phyloP scores from a whole-genome alignment of 2,888 invertebrate genomes.

The Amorpha juglandis region DNA sequence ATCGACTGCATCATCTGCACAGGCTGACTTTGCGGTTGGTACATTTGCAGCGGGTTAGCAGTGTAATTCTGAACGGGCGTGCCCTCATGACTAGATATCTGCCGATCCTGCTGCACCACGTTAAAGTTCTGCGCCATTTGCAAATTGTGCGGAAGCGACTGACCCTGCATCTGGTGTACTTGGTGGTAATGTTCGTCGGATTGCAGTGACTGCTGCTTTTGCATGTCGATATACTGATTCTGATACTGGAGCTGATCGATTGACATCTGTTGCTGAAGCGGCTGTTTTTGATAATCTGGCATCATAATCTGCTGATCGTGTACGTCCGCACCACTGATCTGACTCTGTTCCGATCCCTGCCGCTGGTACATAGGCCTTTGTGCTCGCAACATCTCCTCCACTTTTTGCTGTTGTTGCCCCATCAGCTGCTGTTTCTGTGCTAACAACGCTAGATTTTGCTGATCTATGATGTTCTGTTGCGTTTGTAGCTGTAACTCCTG shows the following conservation, averaged over 20 bases:
- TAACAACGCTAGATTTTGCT: slow-evolving; percentile 79
- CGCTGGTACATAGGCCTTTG: slow-evolving; percentile 74
- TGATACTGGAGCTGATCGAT: slow-evolving; percentile 70
- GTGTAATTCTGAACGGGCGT: slow-evolving; percentile 78
- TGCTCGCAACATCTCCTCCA: slow-evolving; percentile 67
- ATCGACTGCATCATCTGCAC: slow-evolving; percentile 57
- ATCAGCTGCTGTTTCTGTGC: slow-evolving; percentile 80
- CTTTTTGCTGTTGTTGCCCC: slow-evolving; percentile 81
- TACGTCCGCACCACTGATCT: slow-evolving; percentile 65
- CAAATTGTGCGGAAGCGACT: slow-evolving; percentile 73
- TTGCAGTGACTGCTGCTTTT: slow-evolving; percentile 63
- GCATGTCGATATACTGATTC: slow-evolving; percentile 59
- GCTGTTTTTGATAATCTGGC: slow-evolving; percentile 64
- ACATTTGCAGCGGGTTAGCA: slow-evolving; percentile 77
- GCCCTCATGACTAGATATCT: slow-evolving; percentile 82
- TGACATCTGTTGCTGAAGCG: slow-evolving; percentile 70
- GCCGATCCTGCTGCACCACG: slow-evolving; percentile 74
- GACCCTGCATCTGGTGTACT: slow-evolving; percentile 71
- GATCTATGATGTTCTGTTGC: slow-evolving; percentile 84
- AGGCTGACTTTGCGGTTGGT: slow-evolving; percentile 65
- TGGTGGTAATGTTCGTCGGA: slow-evolving; percentile 71
- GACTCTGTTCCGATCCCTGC: slow-evolving; percentile 77
- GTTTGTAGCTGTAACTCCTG: slow-evolving; percentile 80
- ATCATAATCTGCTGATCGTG: slow-evolving; percentile 66
- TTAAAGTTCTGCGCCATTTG: slow-evolving; percentile 67